phyloP scores from a whole-genome alignment of 2,888 invertebrate species.

The Plagodis pulveraria region DNA sequence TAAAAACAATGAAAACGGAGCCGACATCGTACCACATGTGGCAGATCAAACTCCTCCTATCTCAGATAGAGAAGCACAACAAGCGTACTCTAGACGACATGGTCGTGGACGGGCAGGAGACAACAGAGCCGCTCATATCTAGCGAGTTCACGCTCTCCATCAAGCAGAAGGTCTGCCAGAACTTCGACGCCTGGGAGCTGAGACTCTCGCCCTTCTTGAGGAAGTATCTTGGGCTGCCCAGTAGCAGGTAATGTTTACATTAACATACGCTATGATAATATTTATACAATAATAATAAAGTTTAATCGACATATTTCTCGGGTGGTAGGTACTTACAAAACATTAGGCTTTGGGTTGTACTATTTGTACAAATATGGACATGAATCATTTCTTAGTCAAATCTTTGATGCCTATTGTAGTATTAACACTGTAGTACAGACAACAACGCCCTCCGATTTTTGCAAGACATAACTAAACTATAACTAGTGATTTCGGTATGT shows the following conservation, averaged over 20 bases:
- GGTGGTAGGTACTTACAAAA: no score
- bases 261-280: no score
- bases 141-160: slow-evolving; percentile 86
- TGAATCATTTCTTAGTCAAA: no score
- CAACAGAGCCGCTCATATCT: slow-evolving; percentile 80
- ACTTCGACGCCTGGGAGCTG: slow-evolving; percentile 85
- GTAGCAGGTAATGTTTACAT: slow-evolving; percentile 37
- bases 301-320: no score
- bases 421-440: no score
- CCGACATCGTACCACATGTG: slow-evolving; percentile 87
- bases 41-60: slow-evolving; percentile 90
- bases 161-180: slow-evolving; percentile 80
- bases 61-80: slow-evolving; percentile 79
- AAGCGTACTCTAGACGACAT: slow-evolving; percentile 52
- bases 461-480: no score
- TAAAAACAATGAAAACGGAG: slow-evolving; percentile 79
- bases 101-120: slow-evolving; percentile 63
- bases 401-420: no score
- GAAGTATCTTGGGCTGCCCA: slow-evolving; percentile 79
- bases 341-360: no score
- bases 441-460: no score
- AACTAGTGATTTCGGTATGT: no score
- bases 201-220: slow-evolving; percentile 70
- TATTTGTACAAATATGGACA: no score
- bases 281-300: no score